Evolutionary conservation across 1,140 invertebrate genomes (phyloP).

Genomic region (Frieseomelitta varia): DNA sequence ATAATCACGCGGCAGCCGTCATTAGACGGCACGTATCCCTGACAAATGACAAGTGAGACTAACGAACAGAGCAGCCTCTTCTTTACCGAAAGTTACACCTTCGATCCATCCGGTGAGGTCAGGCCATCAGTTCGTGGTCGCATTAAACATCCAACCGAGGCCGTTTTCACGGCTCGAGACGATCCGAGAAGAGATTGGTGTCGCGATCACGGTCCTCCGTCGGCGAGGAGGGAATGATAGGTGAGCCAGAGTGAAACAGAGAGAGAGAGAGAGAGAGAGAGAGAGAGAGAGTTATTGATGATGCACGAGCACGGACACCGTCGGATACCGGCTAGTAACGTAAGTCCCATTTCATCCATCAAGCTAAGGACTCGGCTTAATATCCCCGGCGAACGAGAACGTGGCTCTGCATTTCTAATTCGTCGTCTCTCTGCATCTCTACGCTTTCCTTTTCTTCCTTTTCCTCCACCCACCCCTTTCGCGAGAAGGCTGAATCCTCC

Average conservation of each 20-base stretch:
- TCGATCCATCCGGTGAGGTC: not conserved
- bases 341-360: slow-evolving; percentile 70
- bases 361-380: slow-evolving; percentile 69
- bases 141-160: slow-evolving; percentile 36
- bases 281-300: slow-evolving; percentile 65
- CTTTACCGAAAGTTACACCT: slow-evolving; percentile 45
- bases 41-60: slow-evolving; percentile 56
- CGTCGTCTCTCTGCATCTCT: slow-evolving; percentile 50
- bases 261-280: not conserved
- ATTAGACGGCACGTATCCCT: slow-evolving; percentile 49
- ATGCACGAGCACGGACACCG: slow-evolving; percentile 66
- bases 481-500: no score
- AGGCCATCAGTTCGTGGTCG: slow-evolving; percentile 29
- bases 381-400: slow-evolving; percentile 63
- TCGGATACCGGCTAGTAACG: slow-evolving; percentile 66
- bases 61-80: slow-evolving; percentile 31
- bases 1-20: slow-evolving; percentile 51
- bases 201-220: slow-evolving; percentile 20
- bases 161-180: slow-evolving; percentile 13
- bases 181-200: not conserved
- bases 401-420: slow-evolving; percentile 70
- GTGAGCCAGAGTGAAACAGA: slow-evolving; percentile 2
- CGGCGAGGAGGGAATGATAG: slow-evolving; percentile 12
- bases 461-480: not conserved
- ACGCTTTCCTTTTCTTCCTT: slow-evolving; percentile 4